Evolutionary conservation across 1,140 invertebrate genomes (phyloP).

Genomic region (Psilanteris sp.): DNA sequence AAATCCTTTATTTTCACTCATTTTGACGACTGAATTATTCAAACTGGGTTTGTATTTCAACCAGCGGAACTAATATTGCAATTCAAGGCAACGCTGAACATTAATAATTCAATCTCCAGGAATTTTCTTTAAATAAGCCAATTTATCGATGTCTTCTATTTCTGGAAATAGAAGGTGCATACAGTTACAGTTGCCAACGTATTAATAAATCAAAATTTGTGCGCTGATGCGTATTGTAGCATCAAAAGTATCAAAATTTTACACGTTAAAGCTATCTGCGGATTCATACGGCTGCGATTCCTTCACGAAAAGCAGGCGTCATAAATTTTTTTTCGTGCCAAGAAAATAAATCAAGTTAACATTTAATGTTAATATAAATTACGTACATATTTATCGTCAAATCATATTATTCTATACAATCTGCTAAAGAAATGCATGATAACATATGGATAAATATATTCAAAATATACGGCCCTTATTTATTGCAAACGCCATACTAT

Average conservation of each 20-base stretch:
- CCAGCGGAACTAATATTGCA: constrained; percentile 16
- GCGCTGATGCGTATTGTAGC: constrained; percentile 19
- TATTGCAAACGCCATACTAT: too few relatives aligned
- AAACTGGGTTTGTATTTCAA: constrained; percentile 13
- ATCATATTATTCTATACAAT: too few relatives aligned
- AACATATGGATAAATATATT: too few relatives aligned
- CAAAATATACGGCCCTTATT: too few relatives aligned
- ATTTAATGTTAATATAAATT: too few relatives aligned
- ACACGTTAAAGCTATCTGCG: constrained; percentile 28
- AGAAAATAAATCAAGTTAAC: constrained; percentile 7
- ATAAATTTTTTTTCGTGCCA: constrained; percentile 12
- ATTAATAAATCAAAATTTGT: constrained; percentile 47
- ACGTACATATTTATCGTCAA: too few relatives aligned
- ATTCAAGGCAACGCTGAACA: constrained; percentile 25
- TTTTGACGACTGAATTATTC: constrained; percentile 1
- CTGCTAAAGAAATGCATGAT: not conserved
- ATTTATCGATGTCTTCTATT: constrained; percentile 50
- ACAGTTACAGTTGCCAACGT: constrained; percentile 19
- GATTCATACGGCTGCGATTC: constrained; percentile 4
- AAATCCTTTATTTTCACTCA: constrained; percentile 6
- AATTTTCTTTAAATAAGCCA: constrained; percentile 51
- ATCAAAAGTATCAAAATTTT: constrained; percentile 43
- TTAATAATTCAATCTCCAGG: constrained; percentile 39
- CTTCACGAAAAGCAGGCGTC: constrained; percentile 1
- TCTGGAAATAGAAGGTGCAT: constrained; percentile 40